Percentiles rank a stretch among this genome's conserved stretches.
These are phyloP conservation scores for Trypoxylon attenuatum DNA, from an alignment of 2,888 invertebrate species.

Conservation along the genomic window DNA sequence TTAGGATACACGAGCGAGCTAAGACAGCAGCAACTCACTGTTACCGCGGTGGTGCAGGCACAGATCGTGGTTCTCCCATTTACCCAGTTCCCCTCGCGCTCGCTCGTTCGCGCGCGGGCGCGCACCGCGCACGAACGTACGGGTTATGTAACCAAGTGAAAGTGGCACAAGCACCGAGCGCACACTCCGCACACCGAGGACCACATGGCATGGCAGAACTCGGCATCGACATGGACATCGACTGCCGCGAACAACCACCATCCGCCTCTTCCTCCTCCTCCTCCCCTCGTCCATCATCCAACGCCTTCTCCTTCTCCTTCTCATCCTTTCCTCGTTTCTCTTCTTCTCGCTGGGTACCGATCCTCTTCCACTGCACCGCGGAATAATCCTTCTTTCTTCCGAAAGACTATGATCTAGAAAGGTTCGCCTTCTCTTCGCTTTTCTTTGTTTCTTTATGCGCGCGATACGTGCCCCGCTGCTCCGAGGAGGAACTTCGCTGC, in stretches of 20 bases:
- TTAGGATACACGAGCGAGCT: constrained; percentile 25
- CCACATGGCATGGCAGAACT: constrained; percentile 31
- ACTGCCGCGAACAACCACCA: constrained; percentile 57
- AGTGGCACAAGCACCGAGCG: constrained; percentile 71
- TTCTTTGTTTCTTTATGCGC: too few relatives aligned
- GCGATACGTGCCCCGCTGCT: too few relatives aligned
- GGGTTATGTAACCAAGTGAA: constrained; percentile 74
- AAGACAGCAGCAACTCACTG: constrained; percentile 13
- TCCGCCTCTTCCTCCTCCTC: too few relatives aligned
- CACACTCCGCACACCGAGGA: constrained; percentile 48
- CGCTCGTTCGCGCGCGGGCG: too few relatives aligned
- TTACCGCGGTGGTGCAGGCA: constrained; percentile 54
- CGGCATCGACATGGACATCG: constrained; percentile 58
- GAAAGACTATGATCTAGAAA: background rate
- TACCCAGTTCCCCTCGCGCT: constrained; percentile 71
- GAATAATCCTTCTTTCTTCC: constrained; percentile 5
- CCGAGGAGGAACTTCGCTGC: too few relatives aligned
- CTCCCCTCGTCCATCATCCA: constrained; percentile 29
- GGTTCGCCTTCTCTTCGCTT: too few relatives aligned
- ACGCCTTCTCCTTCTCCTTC: constrained; percentile 41
- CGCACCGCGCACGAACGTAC: constrained; percentile 65
- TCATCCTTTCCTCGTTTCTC: constrained; percentile 10
- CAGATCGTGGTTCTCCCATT: constrained; percentile 74
- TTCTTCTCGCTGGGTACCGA: constrained; percentile 30
- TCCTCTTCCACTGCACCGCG: constrained; percentile 23